A percentile compares a stretch with the other conserved stretches of the same genome.
Conservation (phyloP, 2,113 vertebrate species). For the Myrmecobius fasciatus region DNA sequence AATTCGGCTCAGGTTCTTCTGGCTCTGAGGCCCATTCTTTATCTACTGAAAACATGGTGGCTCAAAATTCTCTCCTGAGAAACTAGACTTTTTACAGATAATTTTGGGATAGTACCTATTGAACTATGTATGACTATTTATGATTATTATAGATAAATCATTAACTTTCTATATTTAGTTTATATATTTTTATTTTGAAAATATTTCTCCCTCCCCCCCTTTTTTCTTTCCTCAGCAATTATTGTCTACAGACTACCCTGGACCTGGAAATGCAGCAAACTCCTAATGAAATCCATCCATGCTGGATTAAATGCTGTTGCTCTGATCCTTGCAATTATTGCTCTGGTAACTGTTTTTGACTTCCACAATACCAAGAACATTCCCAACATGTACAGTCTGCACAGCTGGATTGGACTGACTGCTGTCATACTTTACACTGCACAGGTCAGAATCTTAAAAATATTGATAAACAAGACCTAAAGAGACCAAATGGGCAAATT, state of each 20-base stretch:
- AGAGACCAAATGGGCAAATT: conserved; percentile 19
- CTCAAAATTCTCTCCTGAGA: background rate
- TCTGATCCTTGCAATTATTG: conserved; percentile 87
- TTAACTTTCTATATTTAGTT: conserved; percentile 2
- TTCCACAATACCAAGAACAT: conserved; percentile 89
- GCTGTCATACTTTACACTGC: conserved; percentile 87
- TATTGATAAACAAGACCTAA: conserved; percentile 64
- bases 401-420: conserved; percentile 96
- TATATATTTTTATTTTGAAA: background rate
- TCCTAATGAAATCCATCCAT: conserved; percentile 95
- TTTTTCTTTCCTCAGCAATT: conserved; percentile 82
- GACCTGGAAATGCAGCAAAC: conserved; percentile 96
- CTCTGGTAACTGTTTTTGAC: conserved; percentile 94
- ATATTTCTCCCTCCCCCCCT: conserved; percentile 21
- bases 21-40: background rate
- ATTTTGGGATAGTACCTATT: background rate
- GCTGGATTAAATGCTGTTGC: conserved; percentile 91
- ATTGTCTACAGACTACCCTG: conserved; percentile 94
- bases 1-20: background rate
- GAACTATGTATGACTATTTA: background rate
- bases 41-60: background rate
- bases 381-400: conserved; percentile 98
- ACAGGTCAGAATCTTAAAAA: conserved; percentile 87
- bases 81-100: background rate
- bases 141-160: background rate